Evolutionary conservation across 2,113 vertebrate genomes (phyloP).

Genomic region (Istiophorus platypterus): DNA sequence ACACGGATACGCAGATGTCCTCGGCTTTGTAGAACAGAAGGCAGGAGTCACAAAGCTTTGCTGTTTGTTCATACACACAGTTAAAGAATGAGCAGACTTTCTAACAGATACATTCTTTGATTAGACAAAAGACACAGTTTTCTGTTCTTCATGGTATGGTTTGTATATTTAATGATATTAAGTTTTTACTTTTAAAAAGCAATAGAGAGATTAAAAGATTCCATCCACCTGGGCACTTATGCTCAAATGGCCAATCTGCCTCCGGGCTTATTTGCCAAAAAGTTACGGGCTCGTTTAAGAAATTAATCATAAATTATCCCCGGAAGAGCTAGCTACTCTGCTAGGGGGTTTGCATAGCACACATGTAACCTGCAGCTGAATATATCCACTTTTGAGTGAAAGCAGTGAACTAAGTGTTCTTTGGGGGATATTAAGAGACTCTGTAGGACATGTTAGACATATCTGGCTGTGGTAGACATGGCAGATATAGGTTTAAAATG

Average conservation of each 20-base stretch:
- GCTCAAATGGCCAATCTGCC: slow-evolving; percentile 2
- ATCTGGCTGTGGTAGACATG: not conserved
- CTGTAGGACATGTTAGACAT: slow-evolving; percentile 3
- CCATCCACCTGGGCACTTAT: not conserved
- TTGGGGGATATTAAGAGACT: slow-evolving; percentile 27
- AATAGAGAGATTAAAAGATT: slow-evolving; percentile 8
- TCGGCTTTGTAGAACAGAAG: not conserved
- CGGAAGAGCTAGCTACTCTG: not conserved
- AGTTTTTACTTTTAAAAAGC: slow-evolving; percentile 26
- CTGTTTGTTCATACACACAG: not conserved
- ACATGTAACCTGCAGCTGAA: slow-evolving; percentile 3
- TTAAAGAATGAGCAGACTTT: slow-evolving; percentile 21
- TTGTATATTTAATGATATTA: slow-evolving; percentile 26
- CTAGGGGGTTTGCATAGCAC: not conserved
- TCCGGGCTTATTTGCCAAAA: not conserved
- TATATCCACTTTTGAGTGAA: slow-evolving; percentile 21
- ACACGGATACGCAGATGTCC: slow-evolving; percentile 17
- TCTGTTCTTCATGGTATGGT: not conserved
- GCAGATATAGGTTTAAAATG: slow-evolving; percentile 30
- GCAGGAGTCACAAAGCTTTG: not conserved
- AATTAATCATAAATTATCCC: too few relatives aligned
- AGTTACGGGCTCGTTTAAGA: too few relatives aligned
- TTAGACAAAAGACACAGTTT: not conserved
- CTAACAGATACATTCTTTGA: not conserved
- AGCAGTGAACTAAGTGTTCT: not conserved